phyloP scores from a whole-genome alignment of 2,113 vertebrate genomes.

The Montifringilla adamsi region DNA sequence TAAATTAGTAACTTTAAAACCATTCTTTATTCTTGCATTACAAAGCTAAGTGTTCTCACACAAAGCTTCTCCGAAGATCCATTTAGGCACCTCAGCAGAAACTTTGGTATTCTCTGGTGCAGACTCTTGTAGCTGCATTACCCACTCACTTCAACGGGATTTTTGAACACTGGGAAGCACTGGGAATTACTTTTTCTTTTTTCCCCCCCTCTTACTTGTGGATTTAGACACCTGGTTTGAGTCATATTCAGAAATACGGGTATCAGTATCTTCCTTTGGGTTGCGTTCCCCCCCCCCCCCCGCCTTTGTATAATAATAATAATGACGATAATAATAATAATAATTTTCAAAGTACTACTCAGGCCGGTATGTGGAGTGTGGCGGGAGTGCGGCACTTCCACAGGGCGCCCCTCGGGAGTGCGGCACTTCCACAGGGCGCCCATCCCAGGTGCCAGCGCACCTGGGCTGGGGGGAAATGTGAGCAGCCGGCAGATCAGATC shows the following conservation, averaged over 20 bases:
- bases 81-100: not conserved
- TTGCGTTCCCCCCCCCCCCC: too few relatives aligned
- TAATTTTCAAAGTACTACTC: too few relatives aligned
- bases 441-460: not conserved
- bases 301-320: not conserved
- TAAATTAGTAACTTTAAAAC: not conserved
- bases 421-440: too few relatives aligned
- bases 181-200: not conserved
- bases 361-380: not conserved
- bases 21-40: not conserved
- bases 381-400: not conserved
- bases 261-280: too few relatives aligned
- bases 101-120: not conserved
- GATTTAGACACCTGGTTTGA: not conserved
- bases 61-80: not conserved
- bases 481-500: not conserved
- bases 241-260: fast-evolving
- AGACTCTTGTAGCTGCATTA: not conserved
- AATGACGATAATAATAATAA: too few relatives aligned
- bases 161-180: not conserved
- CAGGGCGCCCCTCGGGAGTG: not conserved
- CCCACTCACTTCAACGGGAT: not conserved
- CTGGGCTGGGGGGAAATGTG: not conserved
- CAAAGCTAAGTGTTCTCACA: not conserved
- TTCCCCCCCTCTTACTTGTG: fast-evolving